These are phyloP conservation scores for Steromphala cineraria DNA, from an alignment of 2,888 invertebrate species.

Conservation along the genomic window DNA sequence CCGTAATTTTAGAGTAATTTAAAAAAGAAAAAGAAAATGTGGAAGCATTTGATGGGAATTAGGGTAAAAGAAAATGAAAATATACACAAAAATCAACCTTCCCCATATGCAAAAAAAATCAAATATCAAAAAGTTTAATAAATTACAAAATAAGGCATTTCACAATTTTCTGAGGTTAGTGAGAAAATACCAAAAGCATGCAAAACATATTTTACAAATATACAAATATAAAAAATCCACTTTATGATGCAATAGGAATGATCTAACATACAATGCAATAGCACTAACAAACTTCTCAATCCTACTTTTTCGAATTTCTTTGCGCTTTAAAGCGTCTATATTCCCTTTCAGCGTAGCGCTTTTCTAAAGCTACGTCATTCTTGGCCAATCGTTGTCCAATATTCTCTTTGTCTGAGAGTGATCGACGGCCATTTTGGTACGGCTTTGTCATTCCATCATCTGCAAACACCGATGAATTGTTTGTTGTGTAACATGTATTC, in stretches of 20 bases:
- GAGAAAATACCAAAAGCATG: too few relatives aligned
- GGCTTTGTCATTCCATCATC: background rate
- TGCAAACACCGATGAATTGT: background rate
- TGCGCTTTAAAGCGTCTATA: constrained; percentile 13
- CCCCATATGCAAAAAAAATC: too few relatives aligned
- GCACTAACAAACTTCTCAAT: background rate
- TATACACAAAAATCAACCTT: too few relatives aligned
- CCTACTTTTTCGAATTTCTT: background rate
- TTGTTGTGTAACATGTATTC: constrained; percentile 3
- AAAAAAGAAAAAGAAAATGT: too few relatives aligned
- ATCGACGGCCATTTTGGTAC: background rate
- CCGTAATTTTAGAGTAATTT: too few relatives aligned
- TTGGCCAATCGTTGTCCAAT: background rate
- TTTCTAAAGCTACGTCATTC: background rate
- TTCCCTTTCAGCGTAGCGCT: constrained; percentile 19
- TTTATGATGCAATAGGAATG: background rate
- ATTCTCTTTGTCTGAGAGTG: constrained; percentile 1
- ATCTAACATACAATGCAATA: background rate
- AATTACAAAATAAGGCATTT: too few relatives aligned
- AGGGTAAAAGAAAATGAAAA: too few relatives aligned
- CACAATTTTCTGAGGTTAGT: too few relatives aligned
- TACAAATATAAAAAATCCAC: background rate
- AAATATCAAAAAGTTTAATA: too few relatives aligned
- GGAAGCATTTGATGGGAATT: too few relatives aligned
- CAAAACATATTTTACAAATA: background rate